phyloP scores from a whole-genome alignment of 1,140 invertebrate species.

The Drosophila sp. region DNA sequence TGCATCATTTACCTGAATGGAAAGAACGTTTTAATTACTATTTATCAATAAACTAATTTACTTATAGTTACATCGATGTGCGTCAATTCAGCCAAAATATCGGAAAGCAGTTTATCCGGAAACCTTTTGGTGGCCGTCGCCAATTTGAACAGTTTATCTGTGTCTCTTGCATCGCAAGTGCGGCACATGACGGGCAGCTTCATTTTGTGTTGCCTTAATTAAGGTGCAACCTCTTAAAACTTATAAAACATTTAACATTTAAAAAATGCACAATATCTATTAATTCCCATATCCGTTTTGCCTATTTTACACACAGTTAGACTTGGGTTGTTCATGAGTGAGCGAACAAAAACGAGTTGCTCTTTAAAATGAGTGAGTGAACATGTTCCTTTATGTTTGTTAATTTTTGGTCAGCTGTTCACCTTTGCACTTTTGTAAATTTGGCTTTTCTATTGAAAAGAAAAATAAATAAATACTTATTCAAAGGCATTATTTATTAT shows the following conservation, averaged over 20 bases:
- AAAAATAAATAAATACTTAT: too few relatives aligned
- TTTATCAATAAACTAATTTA: background rate
- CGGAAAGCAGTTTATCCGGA: constrained; percentile 66
- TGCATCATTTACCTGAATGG: constrained; percentile 35
- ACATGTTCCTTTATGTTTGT: too few relatives aligned
- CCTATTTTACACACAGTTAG: constrained; percentile 24
- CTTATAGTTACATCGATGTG: constrained; percentile 57
- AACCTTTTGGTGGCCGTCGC: constrained; percentile 66
- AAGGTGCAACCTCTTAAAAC: constrained; percentile 5
- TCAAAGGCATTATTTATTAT: too few relatives aligned
- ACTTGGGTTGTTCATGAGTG: too few relatives aligned
- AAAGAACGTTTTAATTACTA: background rate
- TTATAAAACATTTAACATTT: constrained; percentile 27
- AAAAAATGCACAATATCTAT: constrained; percentile 61
- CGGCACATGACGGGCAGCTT: constrained; percentile 70
- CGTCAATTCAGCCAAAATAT: constrained; percentile 64
- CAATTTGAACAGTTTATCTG: constrained; percentile 61
- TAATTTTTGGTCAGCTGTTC: too few relatives aligned
- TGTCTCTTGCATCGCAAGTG: constrained; percentile 69
- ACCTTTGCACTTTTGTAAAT: too few relatives aligned
- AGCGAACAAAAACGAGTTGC: too few relatives aligned
- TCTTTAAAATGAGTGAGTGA: too few relatives aligned
- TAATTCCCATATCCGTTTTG: constrained; percentile 37
- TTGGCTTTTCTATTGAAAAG: too few relatives aligned
- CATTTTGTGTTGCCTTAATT: constrained; percentile 40